Evolutionary conservation across 2,113 vertebrate species (phyloP), one percentile per base, ranked within the genome.

Genomic region (Condylura cristata): DNA sequence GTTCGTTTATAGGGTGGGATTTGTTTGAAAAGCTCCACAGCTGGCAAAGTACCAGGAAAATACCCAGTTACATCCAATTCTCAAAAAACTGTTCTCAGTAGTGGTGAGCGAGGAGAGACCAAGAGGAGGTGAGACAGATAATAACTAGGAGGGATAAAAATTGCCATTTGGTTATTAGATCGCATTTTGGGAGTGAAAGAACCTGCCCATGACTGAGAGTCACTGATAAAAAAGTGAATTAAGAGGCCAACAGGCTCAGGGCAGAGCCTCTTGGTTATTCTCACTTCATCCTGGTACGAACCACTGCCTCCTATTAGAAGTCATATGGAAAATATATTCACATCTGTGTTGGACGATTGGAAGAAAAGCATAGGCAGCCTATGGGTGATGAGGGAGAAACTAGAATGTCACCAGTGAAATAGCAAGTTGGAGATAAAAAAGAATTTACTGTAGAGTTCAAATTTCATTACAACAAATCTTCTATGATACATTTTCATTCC

Each of bases 1-100:
- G 65, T 61, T 93, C 58, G 28, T 96, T 96, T 94, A 88, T 94
- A 95, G 84, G 84, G 95, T 95, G 90, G 63, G 70, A 94, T 95
- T 95, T 96, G 78, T 97, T 96, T 82, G 93, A 93, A 96, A 97
- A 96, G 82, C 78, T 89, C 74, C 85, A 81, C 86, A 93, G 68
- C 81, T 96, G 95, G 92, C 85, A 51, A 83, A 92, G 58, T 68
- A 81, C 85, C 72, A 86, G 79, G 53, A 79, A 86, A 89, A 80
- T 93, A 89, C 58, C 30, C 51, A 93, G 90, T 89, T 44, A 84
- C 78, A 63, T 81, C 56, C 80, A 75, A 12, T 90, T 92, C 81
- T 78, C 66, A 72, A 72, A 84, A 56, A 92, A 71, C 51, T 32
- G 37, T 65, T 75, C 61, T 2, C 14, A 13, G 63, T 80, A 68